A percentile compares a stretch with the other conserved stretches of the same genome.
Evolutionary conservation across 2,797 vertebrate species (phyloP).

Genomic region (Scolopax rusticola): DNA sequence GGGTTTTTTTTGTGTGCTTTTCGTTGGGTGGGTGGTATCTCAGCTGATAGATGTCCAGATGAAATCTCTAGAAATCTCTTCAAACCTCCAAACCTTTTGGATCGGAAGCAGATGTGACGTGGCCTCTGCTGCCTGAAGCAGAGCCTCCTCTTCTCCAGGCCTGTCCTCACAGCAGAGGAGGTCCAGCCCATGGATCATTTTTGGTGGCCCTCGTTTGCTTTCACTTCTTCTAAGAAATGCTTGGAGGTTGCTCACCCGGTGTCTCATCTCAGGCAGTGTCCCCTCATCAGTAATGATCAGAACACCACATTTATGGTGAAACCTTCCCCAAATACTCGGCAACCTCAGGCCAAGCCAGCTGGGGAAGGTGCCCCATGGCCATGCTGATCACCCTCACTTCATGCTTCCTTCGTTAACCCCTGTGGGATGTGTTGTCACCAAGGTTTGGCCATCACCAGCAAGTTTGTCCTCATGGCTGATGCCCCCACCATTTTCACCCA

Average conservation of each 20-base stretch:
- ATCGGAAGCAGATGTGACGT: fast-evolving
- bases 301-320: not conserved
- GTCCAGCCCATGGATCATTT: not conserved
- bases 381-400: no score
- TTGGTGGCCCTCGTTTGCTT: not conserved
- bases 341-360: no score
- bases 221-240: not conserved
- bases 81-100: not conserved
- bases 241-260: not conserved
- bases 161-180: not conserved
- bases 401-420: no score
- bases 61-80: not conserved
- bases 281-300: no score
- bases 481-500: not conserved
- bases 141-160: not conserved
- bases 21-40: no score
- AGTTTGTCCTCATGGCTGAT: not conserved
- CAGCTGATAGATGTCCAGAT: no score
- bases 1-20: no score
- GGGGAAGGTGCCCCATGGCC: no score
- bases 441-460: not conserved
- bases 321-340: not conserved
- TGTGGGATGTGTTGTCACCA: no score
- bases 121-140: no score
- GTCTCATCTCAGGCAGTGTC: fast-evolving